Evolutionary conservation across 2,113 vertebrate species (phyloP).

Genomic region (Passer montanus): DNA sequence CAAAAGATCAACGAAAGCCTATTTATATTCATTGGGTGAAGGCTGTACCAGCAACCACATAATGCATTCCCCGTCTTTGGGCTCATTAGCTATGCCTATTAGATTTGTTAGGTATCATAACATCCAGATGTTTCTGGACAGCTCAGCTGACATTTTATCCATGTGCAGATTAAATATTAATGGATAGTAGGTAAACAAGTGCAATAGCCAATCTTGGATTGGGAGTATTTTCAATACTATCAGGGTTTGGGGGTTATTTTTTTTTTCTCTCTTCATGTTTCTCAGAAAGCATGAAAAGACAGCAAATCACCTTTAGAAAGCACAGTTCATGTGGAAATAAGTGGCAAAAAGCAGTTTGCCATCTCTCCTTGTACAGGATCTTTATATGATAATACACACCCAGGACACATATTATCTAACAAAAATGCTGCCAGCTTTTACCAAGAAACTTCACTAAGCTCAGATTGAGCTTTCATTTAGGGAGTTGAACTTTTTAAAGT

Average conservation of each 20-base stretch:
- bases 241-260: background rate
- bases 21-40: constrained; percentile 77
- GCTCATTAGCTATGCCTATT: constrained; percentile 73
- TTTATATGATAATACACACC: background rate
- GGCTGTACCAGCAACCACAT: constrained; percentile 66
- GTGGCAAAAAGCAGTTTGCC: background rate
- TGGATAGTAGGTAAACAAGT: constrained; percentile 33
- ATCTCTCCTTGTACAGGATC: background rate
- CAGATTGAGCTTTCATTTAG: background rate
- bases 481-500: background rate
- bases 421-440: background rate
- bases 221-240: background rate
- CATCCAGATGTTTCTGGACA: constrained; percentile 74
- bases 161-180: constrained; percentile 62
- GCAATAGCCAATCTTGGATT: background rate
- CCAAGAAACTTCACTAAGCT: background rate
- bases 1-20: constrained; percentile 73
- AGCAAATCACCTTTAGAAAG: background rate
- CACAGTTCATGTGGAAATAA: background rate
- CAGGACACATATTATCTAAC: background rate
- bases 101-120: constrained; percentile 69
- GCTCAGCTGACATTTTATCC: constrained; percentile 58
- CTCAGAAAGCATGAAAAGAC: background rate
- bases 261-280: background rate
- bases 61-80: constrained; percentile 65